Percentiles rank a stretch among this genome's conserved stretches.
These are phyloP conservation scores for Tichodroma muraria DNA, from an alignment of 2,113 vertebrate genomes.

Conservation along the genomic window DNA sequence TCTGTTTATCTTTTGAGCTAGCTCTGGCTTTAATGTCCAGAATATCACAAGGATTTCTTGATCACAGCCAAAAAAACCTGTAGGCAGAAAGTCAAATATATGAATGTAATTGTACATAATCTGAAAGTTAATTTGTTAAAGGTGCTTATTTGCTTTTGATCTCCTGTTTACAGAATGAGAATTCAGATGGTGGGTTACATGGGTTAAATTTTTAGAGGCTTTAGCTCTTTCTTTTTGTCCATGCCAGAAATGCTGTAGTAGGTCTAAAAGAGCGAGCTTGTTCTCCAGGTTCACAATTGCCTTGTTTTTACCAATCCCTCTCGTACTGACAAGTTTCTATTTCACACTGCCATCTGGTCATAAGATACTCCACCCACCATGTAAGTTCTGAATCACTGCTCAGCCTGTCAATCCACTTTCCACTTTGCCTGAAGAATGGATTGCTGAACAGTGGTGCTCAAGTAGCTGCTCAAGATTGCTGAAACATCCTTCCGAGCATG, in stretches of 20 bases:
- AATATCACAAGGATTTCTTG: neutral
- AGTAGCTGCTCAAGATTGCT: neutral
- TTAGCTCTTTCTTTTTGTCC: neutral
- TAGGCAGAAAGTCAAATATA: neutral
- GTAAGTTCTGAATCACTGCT: conserved; percentile 16
- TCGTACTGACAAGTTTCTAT: neutral
- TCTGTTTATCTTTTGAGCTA: neutral
- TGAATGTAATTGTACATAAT: neutral
- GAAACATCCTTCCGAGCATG: neutral
- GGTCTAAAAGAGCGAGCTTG: neutral
- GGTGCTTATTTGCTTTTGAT: neutral
- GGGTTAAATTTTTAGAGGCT: neutral
- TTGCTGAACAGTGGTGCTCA: neutral
- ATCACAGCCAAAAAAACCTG: neutral
- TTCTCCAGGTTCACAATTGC: neutral
- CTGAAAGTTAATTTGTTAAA: neutral
- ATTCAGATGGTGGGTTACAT: neutral
- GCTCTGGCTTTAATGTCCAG: neutral
- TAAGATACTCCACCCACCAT: neutral
- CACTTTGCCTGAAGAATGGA: neutral
- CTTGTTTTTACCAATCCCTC: conserved; percentile 19
- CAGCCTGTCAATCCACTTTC: neutral
- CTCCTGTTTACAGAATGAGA: neutral
- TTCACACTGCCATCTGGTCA: neutral
- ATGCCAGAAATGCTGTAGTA: neutral